Evolutionary conservation across 2,888 invertebrate species (phyloP).

Genomic region (Protodeltote pygarga): DNA sequence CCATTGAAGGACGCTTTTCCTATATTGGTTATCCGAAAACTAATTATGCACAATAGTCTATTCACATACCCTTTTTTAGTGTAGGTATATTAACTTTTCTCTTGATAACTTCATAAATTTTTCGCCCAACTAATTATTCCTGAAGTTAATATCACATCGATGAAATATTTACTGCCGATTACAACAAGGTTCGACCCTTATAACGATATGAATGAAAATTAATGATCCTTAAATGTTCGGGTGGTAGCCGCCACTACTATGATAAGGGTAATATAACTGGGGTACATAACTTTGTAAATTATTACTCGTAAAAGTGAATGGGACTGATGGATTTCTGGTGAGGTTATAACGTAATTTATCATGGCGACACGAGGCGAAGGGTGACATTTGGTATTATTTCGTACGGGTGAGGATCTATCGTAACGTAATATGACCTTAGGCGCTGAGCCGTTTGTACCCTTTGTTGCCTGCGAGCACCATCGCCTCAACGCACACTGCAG

Average conservation of each 20-base stretch:
- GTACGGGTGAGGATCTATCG: too few relatives aligned
- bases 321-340: conserved; percentile 12
- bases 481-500: too few relatives aligned
- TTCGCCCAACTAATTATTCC: conserved; percentile 25
- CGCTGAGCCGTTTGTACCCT: too few relatives aligned
- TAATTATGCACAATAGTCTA: too few relatives aligned
- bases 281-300: conserved; percentile 18
- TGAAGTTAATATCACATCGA: conserved; percentile 37
- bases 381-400: too few relatives aligned
- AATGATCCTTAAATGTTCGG: conserved; percentile 50
- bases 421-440: too few relatives aligned
- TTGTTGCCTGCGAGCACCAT: too few relatives aligned
- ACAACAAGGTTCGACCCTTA: conserved; percentile 41
- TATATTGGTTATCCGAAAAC: not conserved
- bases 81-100: conserved; percentile 2
- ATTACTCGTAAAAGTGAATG: conserved; percentile 9
- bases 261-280: conserved; percentile 25
- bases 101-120: conserved; percentile 5
- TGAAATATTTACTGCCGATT: conserved; percentile 48
- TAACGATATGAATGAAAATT: conserved; percentile 59
- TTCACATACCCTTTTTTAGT: too few relatives aligned
- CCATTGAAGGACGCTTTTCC: not conserved
- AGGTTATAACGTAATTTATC: not conserved
- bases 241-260: conserved; percentile 35
- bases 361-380: too few relatives aligned